Evolutionary conservation across 2,113 vertebrate species (phyloP).

Genomic region (Callionymus lyra): DNA sequence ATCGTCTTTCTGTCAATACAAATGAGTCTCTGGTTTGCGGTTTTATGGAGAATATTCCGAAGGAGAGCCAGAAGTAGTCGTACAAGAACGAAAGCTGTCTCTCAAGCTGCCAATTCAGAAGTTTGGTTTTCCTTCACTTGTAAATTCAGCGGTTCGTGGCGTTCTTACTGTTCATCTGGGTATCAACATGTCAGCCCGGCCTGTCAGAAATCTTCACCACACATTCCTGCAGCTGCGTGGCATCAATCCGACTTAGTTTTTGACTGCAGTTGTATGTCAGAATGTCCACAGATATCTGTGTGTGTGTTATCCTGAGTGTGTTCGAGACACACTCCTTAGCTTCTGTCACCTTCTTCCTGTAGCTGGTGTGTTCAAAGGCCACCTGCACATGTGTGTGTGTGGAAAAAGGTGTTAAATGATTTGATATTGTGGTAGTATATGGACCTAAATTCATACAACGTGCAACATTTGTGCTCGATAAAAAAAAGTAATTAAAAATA

Average conservation of each 20-base stretch:
- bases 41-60: no score
- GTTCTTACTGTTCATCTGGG: constrained; percentile 3
- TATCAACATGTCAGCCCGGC: constrained; percentile 1
- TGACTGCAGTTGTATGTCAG: background rate
- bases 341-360: background rate
- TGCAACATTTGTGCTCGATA: no score
- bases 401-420: constrained; percentile 20
- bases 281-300: no score
- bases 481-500: no score
- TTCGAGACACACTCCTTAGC: constrained; percentile 3
- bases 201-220: constrained; percentile 1
- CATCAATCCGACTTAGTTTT: constrained; percentile 3
- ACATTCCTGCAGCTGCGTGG: constrained; percentile 19
- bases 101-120: background rate
- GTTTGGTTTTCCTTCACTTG: constrained; percentile 3
- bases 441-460: no score
- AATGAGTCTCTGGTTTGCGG: no score
- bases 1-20: no score
- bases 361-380: no score
- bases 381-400: constrained; percentile 10
- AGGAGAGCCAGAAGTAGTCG: no score
- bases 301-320: no score
- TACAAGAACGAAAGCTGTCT: no score
- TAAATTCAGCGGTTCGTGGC: background rate
- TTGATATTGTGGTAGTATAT: no score